Conservation (phyloP, 2,113 vertebrate genomes). For the Labeo rohita region DNA sequence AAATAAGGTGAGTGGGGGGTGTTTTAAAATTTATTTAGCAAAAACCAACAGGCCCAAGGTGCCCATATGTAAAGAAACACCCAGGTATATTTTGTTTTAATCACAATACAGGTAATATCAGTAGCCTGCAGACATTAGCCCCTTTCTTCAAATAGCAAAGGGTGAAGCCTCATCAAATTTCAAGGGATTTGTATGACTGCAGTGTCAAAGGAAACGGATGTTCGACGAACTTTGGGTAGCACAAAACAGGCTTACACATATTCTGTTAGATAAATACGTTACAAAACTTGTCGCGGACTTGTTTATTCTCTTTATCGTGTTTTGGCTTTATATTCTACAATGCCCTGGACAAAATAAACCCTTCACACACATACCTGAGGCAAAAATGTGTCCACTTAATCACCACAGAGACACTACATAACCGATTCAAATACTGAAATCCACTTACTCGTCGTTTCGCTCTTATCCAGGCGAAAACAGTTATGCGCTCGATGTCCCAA, state of each 20-base stretch:
- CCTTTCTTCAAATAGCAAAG: background rate
- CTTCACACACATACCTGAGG: background rate
- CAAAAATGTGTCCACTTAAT: background rate
- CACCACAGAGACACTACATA: background rate
- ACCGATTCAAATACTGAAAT: background rate
- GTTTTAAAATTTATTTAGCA: background rate
- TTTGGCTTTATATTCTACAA: background rate
- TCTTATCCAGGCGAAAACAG: background rate
- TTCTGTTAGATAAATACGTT: background rate
- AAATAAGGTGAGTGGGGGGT: too few relatives aligned
- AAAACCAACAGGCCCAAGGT: background rate
- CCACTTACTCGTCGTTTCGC: background rate
- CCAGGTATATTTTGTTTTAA: background rate
- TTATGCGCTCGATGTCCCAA: background rate
- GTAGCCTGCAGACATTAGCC: background rate
- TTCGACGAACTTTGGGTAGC: background rate
- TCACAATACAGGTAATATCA: background rate
- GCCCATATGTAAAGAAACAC: background rate
- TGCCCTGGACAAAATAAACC: background rate
- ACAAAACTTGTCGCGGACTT: background rate
- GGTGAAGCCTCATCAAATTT: conserved; percentile 16
- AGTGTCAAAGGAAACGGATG: conserved; percentile 11
- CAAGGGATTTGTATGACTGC: background rate
- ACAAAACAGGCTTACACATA: background rate
- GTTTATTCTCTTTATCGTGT: background rate